A percentile compares a stretch with the other conserved stretches of the same genome.
These are phyloP conservation scores for Drosophila nr. medialis DNA, from an alignment of 2,888 invertebrate genomes.

Conservation along the genomic window DNA sequence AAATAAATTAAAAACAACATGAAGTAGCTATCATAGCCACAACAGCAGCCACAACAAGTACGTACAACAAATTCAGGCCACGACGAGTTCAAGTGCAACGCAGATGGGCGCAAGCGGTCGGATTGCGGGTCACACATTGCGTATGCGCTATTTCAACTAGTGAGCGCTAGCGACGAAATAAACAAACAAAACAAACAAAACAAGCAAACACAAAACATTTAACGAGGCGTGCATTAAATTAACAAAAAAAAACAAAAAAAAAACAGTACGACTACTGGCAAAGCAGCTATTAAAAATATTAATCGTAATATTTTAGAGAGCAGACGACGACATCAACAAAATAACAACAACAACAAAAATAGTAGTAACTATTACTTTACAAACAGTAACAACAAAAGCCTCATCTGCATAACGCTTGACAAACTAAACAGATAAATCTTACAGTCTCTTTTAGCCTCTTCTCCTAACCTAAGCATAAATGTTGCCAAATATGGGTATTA, in stretches of 20 bases:
- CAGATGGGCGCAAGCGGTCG: constrained; percentile 18
- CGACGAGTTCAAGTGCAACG: constrained; percentile 67
- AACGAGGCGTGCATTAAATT: constrained; percentile 75
- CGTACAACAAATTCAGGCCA: constrained; percentile 51
- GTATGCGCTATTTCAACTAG: constrained; percentile 72
- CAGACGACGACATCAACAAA: constrained; percentile 27
- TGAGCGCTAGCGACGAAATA: constrained; percentile 20
- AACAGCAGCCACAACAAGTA: constrained; percentile 31
- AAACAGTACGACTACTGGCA: constrained; percentile 16
- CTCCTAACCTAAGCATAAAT: background rate
- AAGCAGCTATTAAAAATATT: constrained; percentile 64
- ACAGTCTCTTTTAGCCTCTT: background rate
- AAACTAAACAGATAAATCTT: constrained; percentile 54
- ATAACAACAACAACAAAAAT: constrained; percentile 16
- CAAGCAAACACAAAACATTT: constrained; percentile 60
- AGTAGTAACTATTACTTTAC: constrained; percentile 15
- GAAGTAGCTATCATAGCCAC: constrained; percentile 32
- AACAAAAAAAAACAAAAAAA: constrained; percentile 37
- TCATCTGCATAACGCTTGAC: constrained; percentile 74
- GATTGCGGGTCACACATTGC: constrained; percentile 64
- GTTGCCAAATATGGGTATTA: constrained; percentile 20
- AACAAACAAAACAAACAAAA: constrained; percentile 2
- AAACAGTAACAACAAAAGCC: constrained; percentile 42
- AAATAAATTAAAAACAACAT: constrained; percentile 25
- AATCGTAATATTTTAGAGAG: constrained; percentile 69